phyloP scores from a whole-genome alignment of 2,113 vertebrate genomes.

The Fulmarus glacialis region DNA sequence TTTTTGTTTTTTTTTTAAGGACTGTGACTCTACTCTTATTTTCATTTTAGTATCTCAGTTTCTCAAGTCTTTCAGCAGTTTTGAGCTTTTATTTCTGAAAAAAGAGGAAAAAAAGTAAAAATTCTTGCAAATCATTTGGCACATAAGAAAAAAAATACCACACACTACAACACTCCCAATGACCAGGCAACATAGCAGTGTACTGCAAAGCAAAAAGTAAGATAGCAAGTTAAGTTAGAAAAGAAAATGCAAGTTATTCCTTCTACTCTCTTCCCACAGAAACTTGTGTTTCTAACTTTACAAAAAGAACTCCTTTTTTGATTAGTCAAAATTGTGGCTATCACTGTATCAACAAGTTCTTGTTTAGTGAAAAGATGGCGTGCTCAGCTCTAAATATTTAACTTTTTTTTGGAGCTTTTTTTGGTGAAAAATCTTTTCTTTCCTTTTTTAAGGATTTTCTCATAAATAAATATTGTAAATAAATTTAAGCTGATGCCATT shows the following conservation, averaged over 20 bases:
- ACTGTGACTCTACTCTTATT: neutral
- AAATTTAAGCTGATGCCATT: neutral
- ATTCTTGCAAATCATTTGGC: neutral
- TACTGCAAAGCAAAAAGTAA: neutral
- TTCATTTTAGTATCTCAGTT: neutral
- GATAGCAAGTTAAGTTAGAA: neutral
- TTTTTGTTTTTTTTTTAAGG: neutral
- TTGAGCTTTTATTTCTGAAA: neutral
- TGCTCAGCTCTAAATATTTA: neutral
- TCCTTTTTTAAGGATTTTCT: neutral
- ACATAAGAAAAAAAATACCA: neutral
- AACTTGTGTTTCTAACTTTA: neutral
- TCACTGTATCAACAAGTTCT: neutral
- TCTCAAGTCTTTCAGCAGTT: neutral
- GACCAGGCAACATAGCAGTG: neutral
- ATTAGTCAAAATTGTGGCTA: neutral
- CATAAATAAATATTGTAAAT: neutral
- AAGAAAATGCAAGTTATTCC: neutral
- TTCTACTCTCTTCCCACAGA: neutral
- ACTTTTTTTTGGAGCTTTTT: neutral
- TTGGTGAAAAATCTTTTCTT: neutral
- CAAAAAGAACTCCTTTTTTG: neutral
- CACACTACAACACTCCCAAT: neutral
- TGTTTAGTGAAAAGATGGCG: neutral
- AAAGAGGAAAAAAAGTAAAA: neutral